Evolutionary conservation across 1,140 invertebrate species (phyloP), one percentile per base, ranked within the genome.

Genomic region (Cotesia chilonis): DNA sequence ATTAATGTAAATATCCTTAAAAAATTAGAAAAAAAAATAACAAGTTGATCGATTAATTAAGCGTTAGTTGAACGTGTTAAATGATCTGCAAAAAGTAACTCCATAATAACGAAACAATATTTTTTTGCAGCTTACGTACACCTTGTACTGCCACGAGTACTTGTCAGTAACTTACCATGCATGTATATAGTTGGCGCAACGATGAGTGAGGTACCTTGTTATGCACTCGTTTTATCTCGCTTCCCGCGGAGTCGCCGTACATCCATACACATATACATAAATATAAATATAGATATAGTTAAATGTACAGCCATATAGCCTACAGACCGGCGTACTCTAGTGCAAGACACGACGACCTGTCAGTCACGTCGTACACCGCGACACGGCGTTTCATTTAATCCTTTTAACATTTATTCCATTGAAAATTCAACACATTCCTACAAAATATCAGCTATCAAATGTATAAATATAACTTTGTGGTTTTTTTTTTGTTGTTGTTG

Each of bases 371-470:
- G 64, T 52, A 37, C 66, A 55, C 61, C 51, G 51, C 28, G 66
- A 68, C 66, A 68, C 66, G 52, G 66, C 57, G 55, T 68, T 68
- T 68, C 51, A 68, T 68, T 68, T 55, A 37, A 57, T 68, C 66
- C 20, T 68, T 14, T 54, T 55, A 6, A 67, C 51, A n/a, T 20
- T 47, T 65, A 4, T 67, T 14, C 6, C 55, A 35, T 35, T 52
- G 2, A 14, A 20, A 9, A 66, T 66, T 14, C 47, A 17, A 51
- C 37, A 14, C 14, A 36, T 64, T 7, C 61, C 14, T 6, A n/a
- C 37, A 41, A 28, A 28, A 28, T 28, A 28, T 28, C 28, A 28
- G 28, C 28, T 28, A 28, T 28, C 28, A 28, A 28, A 28, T 28
- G 1, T 28, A 28, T 28, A 28, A 28, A 28, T 28, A 28, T 28